Conservation (phyloP, 1,140 invertebrate species). For the Antheraea pernyi region DNA sequence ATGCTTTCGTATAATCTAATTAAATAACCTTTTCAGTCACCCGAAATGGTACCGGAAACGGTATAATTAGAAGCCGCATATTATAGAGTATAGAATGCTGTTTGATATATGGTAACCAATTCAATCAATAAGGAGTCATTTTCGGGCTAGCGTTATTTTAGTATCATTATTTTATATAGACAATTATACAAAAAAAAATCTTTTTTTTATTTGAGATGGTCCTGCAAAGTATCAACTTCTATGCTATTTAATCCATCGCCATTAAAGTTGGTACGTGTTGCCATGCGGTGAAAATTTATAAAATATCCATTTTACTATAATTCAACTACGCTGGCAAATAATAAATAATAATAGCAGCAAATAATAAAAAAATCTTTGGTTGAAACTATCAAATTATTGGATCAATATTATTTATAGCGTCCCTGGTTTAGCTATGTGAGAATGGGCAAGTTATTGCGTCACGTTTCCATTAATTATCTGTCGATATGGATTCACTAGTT, state of each 20-base stretch:
- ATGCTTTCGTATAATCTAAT: conserved; percentile 7
- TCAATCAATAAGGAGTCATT: conserved; percentile 29
- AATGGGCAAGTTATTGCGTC: conserved; percentile 64
- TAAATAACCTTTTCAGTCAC: conserved; percentile 19
- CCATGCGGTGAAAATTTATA: too few relatives aligned
- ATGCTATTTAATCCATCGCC: too few relatives aligned
- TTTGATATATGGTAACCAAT: conserved; percentile 36
- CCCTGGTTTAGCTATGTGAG: conserved; percentile 56
- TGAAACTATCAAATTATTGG: conserved; percentile 45
- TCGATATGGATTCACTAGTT: conserved; percentile 71
- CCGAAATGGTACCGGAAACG: conserved; percentile 24
- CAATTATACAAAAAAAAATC: too few relatives aligned
- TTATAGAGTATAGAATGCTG: conserved; percentile 33
- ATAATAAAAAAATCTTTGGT: too few relatives aligned
- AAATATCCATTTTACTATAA: too few relatives aligned
- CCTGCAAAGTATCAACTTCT: too few relatives aligned
- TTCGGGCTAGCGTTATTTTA: background rate
- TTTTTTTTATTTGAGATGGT: too few relatives aligned
- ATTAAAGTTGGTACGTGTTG: too few relatives aligned
- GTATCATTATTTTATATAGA: too few relatives aligned
- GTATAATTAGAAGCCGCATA: conserved; percentile 31
- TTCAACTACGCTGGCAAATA: too few relatives aligned
- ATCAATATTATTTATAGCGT: conserved; percentile 61
- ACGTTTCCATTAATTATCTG: conserved; percentile 65
- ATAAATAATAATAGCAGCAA: too few relatives aligned